phyloP scores from a whole-genome alignment of 2,888 invertebrate genomes.

The Lycia hirtaria region DNA sequence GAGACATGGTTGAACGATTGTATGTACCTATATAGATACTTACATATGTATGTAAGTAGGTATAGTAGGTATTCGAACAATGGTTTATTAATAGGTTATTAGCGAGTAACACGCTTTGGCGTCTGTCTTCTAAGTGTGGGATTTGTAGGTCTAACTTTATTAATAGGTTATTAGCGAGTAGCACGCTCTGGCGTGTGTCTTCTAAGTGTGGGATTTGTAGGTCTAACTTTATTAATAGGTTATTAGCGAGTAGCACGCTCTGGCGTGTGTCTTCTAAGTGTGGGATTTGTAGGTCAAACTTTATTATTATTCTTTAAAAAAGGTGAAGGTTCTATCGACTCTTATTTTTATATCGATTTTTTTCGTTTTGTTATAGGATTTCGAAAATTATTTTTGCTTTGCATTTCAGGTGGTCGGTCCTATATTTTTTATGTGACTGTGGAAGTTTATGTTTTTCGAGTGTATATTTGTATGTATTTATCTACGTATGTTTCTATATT shows the following conservation, averaged over 20 bases:
- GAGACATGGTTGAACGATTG: conserved; percentile 19
- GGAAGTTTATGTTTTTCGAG: too few relatives aligned
- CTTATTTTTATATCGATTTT: too few relatives aligned
- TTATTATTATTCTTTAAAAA: conserved; percentile 30
- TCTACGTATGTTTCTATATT: too few relatives aligned
- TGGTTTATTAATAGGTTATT: conserved; percentile 36
- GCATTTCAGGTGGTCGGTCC: too few relatives aligned
- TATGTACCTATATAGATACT: too few relatives aligned
- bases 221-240: too few relatives aligned
- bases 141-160: conserved; percentile 24
- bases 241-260: conserved; percentile 30
- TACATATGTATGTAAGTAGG: too few relatives aligned
- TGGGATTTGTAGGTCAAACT: conserved; percentile 25
- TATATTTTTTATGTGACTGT: too few relatives aligned
- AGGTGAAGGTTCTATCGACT: conserved; percentile 23
- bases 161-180: conserved; percentile 30
- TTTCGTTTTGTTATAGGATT: too few relatives aligned
- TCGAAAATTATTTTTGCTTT: too few relatives aligned
- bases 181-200: conserved; percentile 23
- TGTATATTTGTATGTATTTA: too few relatives aligned
- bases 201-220: conserved; percentile 17
- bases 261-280: conserved; percentile 13
- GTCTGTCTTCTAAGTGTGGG: conserved; percentile 11
- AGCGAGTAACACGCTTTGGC: conserved; percentile 28
- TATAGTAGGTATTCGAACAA: too few relatives aligned